Evolutionary conservation across 2,113 vertebrate genomes (phyloP), one percentile per base, ranked within the genome.

Genomic region (Saccopteryx leptura): DNA sequence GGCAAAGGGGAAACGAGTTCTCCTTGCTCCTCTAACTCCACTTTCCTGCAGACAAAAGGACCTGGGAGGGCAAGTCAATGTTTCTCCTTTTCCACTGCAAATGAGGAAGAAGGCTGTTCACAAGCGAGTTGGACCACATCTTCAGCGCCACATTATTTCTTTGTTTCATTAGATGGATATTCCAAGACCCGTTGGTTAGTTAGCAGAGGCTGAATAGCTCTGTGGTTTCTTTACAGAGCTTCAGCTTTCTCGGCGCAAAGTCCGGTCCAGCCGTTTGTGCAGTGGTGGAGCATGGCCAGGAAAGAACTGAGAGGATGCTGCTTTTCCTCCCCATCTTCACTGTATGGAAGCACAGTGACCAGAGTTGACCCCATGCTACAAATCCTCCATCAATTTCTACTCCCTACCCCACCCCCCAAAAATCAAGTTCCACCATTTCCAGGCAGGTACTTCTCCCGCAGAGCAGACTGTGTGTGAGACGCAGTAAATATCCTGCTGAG

Each of bases 211-310:
- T 95, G 91, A 88, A 39, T 91, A 68, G 1, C 9, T 63, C 56
- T 28, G 54, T 9, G 72, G 19, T 52, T 76, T 93, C 95, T 97
- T 96, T 72, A 8, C 74, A 88, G 69, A 90, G 78, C 65, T 72
- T 31, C n/a, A 88, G 71, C 39, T 83, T 28, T 60, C 96, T 95
- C 33, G 96, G 91, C 95, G 69, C 93, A 81, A 81, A 95, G 91
- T 18, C 39, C 96, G 98, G 97, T 92, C 96, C 97, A 90, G 94
- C 87, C 75, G 24, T 96, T 97, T 96, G 85, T 97, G 80, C 65
- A 90, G 65, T 56, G 84, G 39, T 75, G 78, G 88, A 95, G 52
- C 54, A 4, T 94, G 92, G 88, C 48, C 88, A 96, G 90, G 86
- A 92, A 96, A 97, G 24, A 58, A 82, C 48, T 75, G 94, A 97